These are phyloP conservation scores for Sesia apiformis DNA, from an alignment of 2,888 invertebrate genomes.

Conservation along the genomic window DNA sequence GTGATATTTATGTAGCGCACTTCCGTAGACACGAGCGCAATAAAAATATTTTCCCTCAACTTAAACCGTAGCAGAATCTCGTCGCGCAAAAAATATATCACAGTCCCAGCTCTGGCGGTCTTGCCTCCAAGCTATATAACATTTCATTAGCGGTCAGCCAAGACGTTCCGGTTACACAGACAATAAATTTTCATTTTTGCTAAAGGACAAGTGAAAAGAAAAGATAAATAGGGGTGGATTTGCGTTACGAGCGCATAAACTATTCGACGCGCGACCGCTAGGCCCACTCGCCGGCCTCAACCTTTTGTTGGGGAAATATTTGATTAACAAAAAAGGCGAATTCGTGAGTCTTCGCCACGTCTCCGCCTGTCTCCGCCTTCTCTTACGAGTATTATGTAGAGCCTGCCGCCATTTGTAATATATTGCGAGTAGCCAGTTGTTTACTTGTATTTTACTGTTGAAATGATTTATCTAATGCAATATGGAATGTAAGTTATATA, in stretches of 20 bases:
- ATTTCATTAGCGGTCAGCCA: slow-evolving; percentile 60
- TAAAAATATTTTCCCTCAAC: slow-evolving; percentile 9
- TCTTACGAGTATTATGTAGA: no score
- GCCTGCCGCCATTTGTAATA: no score
- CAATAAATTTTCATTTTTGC: slow-evolving; percentile 69
- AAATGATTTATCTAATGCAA: no score
- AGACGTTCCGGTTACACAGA: slow-evolving; percentile 43
- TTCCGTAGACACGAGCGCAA: slow-evolving; percentile 12
- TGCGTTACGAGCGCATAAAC: slow-evolving; percentile 37
- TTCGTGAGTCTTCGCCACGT: slow-evolving; percentile 12
- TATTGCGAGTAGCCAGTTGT: no score
- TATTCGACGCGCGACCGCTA: slow-evolving; percentile 23
- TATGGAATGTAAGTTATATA: no score
- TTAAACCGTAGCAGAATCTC: slow-evolving; percentile 14
- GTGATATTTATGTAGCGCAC: neutral
- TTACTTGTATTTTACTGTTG: no score
- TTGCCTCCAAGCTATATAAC: slow-evolving; percentile 36
- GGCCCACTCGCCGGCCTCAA: slow-evolving; percentile 6
- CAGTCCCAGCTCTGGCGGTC: slow-evolving; percentile 19
- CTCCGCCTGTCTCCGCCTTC: neutral
- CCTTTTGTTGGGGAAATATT: slow-evolving; percentile 27
- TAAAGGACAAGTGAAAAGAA: slow-evolving; percentile 60
- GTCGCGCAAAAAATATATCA: slow-evolving; percentile 32
- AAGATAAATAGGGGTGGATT: slow-evolving; percentile 54
- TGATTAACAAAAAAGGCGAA: slow-evolving; percentile 33